Evolutionary conservation across 2,797 vertebrate genomes (phyloP).

Genomic region (Phaenicophaeus curvirostris): DNA sequence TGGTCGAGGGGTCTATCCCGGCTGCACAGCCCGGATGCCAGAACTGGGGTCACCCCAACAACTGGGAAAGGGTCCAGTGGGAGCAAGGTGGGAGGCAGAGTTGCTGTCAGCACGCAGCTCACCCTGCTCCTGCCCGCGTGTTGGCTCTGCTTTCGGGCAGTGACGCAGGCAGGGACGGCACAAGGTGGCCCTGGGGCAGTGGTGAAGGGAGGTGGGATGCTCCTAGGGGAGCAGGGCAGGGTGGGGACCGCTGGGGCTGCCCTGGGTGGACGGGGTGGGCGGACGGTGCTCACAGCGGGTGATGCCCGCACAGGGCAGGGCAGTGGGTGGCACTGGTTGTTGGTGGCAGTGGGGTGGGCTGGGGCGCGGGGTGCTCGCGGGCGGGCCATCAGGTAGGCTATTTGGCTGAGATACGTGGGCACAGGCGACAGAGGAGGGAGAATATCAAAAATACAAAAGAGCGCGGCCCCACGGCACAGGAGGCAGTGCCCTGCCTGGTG

Average conservation of each 20-base stretch:
- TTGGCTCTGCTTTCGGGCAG: not conserved
- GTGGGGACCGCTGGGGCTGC: not conserved
- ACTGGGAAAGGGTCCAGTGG: not conserved
- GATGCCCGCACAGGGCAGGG: rapidly evolving
- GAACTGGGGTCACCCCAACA: not conserved
- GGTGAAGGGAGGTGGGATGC: not conserved
- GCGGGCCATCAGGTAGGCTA: not conserved
- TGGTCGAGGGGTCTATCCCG: not conserved
- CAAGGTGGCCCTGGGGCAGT: not conserved
- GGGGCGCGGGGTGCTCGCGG: not conserved
- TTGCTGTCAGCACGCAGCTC: not conserved
- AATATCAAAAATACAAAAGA: constrained; percentile 76
- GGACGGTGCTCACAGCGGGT: not conserved
- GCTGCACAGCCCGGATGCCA: rapidly evolving
- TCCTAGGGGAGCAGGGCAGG: not conserved
- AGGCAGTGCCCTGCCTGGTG: constrained; percentile 49
- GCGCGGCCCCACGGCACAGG: not conserved
- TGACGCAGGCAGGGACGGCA: not conserved
- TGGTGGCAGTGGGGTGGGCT: not conserved
- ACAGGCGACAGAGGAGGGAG: constrained; percentile 31
- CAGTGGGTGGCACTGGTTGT: not conserved
- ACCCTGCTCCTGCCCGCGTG: not conserved
- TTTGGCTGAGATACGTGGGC: constrained; percentile 36
- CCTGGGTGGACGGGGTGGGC: not conserved
- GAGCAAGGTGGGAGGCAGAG: not conserved